Base-by-base conservation (phyloP, 2,797 vertebrate genomes). In the Sebastes steindachneri region DNA sequence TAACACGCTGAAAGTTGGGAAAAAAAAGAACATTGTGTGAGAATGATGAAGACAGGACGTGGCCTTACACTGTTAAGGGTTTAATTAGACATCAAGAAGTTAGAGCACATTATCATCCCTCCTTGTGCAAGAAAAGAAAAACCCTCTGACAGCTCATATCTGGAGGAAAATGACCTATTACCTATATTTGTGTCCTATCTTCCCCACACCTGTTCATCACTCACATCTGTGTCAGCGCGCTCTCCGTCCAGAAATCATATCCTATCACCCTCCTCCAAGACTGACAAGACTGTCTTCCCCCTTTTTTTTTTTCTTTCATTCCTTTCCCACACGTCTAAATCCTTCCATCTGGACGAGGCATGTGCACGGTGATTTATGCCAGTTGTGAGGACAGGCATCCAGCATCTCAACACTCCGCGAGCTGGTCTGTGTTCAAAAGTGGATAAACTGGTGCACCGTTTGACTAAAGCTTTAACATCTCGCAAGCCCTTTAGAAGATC, bases 261-360 rank as follows among this genome's bases (percentile, higher is more conserved):
- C 73, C 75, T 63, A 21, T 75, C 83, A 59, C 77, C 60, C 35
- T 67, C 73, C 83, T 86, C 77, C 75, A 77, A 83, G 68, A 83
- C 85, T 41, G 64, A 86, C 70, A 55, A 78, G 71, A 75, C 69
- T 28, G 53, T 54, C 73, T 77, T 77, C 45, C 58, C 63, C 25
- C 28, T 4, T 35, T 17, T 6, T 85, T 88, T 6, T 85, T 88
- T 68, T 73, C 37, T 85, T 92, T 93, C 81, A 89, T 92, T 88
- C 78, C 55, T 35, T 79, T 90, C 91, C 83, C 76, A 63, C 51
- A 55, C 12, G 4, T 79, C 31, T 70, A 86, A 93, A 93, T 92
- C 92, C 84, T 64, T 93, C 89, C 91, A 95, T 90, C 78, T 94
- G 91, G 90, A 91, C 6, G 68, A 33, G 29, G 51, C 35, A 79